Percentiles rank a stretch among this genome's conserved stretches.
phyloP scores from a whole-genome alignment of 2,113 vertebrate species.

The Leptobrachium ailaonicum region DNA sequence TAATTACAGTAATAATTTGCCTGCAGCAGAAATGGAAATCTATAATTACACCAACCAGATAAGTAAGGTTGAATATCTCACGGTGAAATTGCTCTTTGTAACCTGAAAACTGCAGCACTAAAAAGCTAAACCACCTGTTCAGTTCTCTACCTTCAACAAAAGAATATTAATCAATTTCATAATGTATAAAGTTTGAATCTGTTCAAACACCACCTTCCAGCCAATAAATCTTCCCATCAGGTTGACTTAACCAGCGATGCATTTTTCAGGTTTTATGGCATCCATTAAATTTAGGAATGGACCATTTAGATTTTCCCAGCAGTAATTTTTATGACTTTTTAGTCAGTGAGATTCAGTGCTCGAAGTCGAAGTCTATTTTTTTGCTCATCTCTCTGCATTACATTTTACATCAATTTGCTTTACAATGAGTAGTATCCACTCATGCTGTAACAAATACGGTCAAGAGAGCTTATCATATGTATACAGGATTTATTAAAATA shows the following conservation, averaged over 20 bases:
- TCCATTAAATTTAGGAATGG: slow-evolving; percentile 63
- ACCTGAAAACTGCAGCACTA: not conserved
- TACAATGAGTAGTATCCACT: slow-evolving; percentile 58
- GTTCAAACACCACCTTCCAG: slow-evolving; percentile 59
- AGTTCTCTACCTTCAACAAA: slow-evolving; percentile 55
- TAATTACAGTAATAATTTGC: too few relatives aligned
- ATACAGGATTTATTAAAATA: slow-evolving; percentile 38
- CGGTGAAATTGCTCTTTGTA: not conserved
- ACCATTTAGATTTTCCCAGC: slow-evolving; percentile 67
- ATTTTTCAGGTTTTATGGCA: slow-evolving; percentile 61
- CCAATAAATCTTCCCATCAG: slow-evolving; percentile 63
- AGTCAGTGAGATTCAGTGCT: slow-evolving; percentile 57
- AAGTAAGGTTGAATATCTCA: not conserved
- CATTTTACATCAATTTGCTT: slow-evolving; percentile 71
- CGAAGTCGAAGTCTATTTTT: slow-evolving; percentile 55
- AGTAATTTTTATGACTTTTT: slow-evolving; percentile 69
- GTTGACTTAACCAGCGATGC: slow-evolving; percentile 63
- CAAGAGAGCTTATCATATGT: slow-evolving; percentile 37
- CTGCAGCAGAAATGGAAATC: not conserved
- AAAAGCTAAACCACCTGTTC: slow-evolving; percentile 20
- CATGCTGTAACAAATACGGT: slow-evolving; percentile 38
- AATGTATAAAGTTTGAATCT: slow-evolving; percentile 64
- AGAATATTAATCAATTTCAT: slow-evolving; percentile 58
- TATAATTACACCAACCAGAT: slow-evolving; percentile 1
- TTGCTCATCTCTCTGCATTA: slow-evolving; percentile 56